These are phyloP conservation scores for Tetropium fuscum DNA, from an alignment of 2,888 invertebrate species.

Conservation along the genomic window DNA sequence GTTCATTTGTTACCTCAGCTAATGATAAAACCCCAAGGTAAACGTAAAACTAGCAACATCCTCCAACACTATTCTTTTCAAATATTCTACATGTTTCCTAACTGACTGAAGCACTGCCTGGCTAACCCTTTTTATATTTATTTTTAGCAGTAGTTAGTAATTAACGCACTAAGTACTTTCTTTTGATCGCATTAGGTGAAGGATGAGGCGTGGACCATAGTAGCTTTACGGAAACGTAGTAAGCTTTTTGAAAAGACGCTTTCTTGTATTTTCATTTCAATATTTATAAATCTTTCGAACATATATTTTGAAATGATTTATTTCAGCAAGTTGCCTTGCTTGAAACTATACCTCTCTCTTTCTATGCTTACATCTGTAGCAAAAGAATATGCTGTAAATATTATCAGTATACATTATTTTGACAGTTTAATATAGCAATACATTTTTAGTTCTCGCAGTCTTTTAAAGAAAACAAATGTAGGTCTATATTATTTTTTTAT, in stretches of 20 bases:
- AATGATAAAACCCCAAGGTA: constrained; percentile 77
- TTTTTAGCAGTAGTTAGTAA: constrained; percentile 24
- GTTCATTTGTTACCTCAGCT: constrained; percentile 76
- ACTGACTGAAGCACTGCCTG: constrained; percentile 35
- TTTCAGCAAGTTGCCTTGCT: too few relatives aligned
- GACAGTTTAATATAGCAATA: too few relatives aligned
- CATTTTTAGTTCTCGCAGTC: too few relatives aligned
- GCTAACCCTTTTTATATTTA: constrained; percentile 30
- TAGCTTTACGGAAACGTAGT: constrained; percentile 1
- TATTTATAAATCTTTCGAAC: too few relatives aligned
- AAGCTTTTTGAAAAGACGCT: constrained; percentile 5
- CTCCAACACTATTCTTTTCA: constrained; percentile 26
- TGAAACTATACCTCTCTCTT: too few relatives aligned
- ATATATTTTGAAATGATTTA: too few relatives aligned
- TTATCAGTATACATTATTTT: too few relatives aligned
- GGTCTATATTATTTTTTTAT: too few relatives aligned
- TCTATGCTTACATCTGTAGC: too few relatives aligned
- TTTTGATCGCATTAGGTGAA: neutral
- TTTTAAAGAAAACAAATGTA: too few relatives aligned
- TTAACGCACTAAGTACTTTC: constrained; percentile 12
- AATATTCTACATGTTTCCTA: constrained; percentile 44
- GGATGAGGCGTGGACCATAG: constrained; percentile 1
- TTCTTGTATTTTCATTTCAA: too few relatives aligned
- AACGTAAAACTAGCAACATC: constrained; percentile 51
- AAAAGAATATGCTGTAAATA: too few relatives aligned